Evolutionary conservation across 2,888 invertebrate species (phyloP), one percentile per base, ranked within the genome.

Genomic region (Rotaria magnacalcarata): DNA sequence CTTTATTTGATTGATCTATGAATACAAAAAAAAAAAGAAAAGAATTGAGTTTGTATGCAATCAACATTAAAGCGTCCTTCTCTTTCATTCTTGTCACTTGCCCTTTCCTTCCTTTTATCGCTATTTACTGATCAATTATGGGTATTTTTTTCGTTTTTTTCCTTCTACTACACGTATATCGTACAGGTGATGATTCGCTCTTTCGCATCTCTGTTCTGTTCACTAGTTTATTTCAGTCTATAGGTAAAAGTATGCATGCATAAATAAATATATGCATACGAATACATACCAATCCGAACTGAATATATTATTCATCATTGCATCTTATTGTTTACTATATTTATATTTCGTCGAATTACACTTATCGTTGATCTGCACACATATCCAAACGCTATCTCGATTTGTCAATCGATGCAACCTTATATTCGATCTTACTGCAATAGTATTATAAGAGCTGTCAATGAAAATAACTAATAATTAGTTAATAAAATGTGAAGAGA

Each of bases 71-170:
- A 34, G 11, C 19, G 67, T 27, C 34, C 19, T 34, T 67, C 19
- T 34, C 19, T 19, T 19, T 34, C 34, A 67, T 7, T 67, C 19
- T 34, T 34, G 34, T 41, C 16, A 41, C 27, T 7, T 34, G 16
- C 7, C 34, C 16, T 34, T 67, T 41, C 34, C 54, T 54, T 41
- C 34, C 14, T 34, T 67, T 67, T 67, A 34, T 67, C 67, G 34
- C 19, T 67, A 67, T 67, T 67, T 27, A 67, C 67, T 67, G 67
- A 67, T 67, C 67, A 67, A 67, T 27, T 3, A 34, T 67, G 67
- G 19, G 16, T 67, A 14, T 50, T 56, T 67, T 67, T 67, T 67
- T 67, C 34, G 34, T 67, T 41, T 67, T 67, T 41, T 16, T 67
- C 34, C 7, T 8, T 27, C 67, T 6, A 6, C 14, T 11, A 16